Conservation (phyloP, 2,113 vertebrate species). For the Nycticryphes semicollaris region DNA sequence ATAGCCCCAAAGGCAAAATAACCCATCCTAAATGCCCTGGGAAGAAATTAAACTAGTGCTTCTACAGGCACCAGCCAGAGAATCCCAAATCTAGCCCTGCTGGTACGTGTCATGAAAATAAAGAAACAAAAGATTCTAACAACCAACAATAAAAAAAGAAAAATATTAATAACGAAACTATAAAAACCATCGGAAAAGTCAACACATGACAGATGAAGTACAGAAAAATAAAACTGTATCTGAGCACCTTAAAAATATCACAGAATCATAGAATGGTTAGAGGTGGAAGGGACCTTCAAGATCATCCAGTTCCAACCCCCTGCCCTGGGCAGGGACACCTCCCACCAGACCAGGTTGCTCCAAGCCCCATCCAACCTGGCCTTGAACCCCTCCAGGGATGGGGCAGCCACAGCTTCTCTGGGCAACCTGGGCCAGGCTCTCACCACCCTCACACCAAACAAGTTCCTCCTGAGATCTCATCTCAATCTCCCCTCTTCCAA, state of each 20-base stretch:
- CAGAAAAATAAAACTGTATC: not conserved
- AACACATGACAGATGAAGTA: not conserved
- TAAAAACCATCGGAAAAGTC: not conserved
- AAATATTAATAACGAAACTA: not conserved
- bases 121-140: not conserved
- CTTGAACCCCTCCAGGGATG: too few species aligned
- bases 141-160: not conserved
- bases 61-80: not conserved
- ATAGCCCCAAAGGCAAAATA: slow-evolving; percentile 26
- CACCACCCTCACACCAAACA: too few species aligned
- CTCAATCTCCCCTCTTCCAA: too few species aligned
- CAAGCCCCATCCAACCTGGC: too few species aligned
- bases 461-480: too few species aligned
- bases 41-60: not conserved
- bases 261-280: too few species aligned
- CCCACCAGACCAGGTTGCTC: too few species aligned
- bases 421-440: too few species aligned
- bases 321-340: too few species aligned
- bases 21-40: not conserved
- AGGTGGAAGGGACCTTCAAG: too few species aligned
- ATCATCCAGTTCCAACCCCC: too few species aligned
- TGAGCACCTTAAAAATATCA: not conserved
- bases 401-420: too few species aligned
- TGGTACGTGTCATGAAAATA: not conserved
- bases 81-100: not conserved